Percentiles rank a stretch among this genome's conserved stretches.
phyloP scores from a whole-genome alignment of 2,113 vertebrate genomes.

The Oplegnathus fasciatus region DNA sequence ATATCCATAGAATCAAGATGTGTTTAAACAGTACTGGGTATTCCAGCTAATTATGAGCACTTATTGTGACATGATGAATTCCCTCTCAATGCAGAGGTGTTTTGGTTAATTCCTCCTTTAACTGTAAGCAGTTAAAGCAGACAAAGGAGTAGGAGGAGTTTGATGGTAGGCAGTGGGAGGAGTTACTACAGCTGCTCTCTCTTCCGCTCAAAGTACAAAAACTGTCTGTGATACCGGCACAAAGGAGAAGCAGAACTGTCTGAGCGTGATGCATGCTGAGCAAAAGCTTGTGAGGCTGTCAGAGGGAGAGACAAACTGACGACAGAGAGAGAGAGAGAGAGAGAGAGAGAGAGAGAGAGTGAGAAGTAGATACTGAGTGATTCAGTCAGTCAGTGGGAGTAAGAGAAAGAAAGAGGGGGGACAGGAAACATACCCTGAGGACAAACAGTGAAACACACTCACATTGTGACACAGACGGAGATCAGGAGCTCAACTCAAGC shows the following conservation, averaged over 20 bases:
- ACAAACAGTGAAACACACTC: conserved; percentile 26
- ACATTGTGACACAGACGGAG: conserved; percentile 35
- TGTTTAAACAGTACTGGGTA: neutral
- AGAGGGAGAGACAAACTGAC: conserved; percentile 36
- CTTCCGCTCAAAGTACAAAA: conserved; percentile 64
- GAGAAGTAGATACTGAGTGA: conserved; percentile 43
- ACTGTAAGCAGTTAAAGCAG: conserved; percentile 35
- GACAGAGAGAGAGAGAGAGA: neutral
- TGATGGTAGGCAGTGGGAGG: conserved; percentile 43
- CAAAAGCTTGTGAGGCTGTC: conserved; percentile 48
- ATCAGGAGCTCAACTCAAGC: conserved; percentile 26
- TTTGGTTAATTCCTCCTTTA: conserved; percentile 28
- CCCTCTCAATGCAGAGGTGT: conserved; percentile 22
- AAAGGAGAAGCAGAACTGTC: conserved; percentile 63
- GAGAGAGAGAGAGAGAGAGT: neutral
- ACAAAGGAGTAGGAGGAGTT: conserved; percentile 73
- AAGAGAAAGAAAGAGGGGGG: conserved; percentile 16
- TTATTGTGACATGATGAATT: conserved; percentile 1
- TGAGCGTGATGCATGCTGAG: conserved; percentile 40
- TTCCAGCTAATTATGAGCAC: conserved; percentile 1
- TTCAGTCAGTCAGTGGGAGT: conserved; percentile 10
- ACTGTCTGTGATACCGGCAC: conserved; percentile 58
- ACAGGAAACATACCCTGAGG: conserved; percentile 57
- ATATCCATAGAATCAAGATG: neutral
- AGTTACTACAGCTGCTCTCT: conserved; percentile 55